Evolutionary conservation across 2,888 invertebrate genomes (phyloP), one percentile per base, ranked within the genome.

Genomic region (Mythimna albipuncta): DNA sequence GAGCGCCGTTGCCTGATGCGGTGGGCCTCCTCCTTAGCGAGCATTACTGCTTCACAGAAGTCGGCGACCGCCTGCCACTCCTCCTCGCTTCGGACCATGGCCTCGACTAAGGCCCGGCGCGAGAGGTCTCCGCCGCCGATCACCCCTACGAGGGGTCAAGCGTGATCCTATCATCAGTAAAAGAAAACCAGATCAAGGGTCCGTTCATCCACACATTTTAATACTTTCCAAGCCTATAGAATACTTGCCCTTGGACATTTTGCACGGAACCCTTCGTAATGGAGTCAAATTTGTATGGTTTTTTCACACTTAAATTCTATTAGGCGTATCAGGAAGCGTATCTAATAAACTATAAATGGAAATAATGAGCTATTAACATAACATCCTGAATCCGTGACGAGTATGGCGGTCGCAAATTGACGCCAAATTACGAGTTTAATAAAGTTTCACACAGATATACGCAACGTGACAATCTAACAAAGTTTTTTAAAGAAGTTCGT

Each of bases 301-400:
- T 44, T 35, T 63, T 44, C 6, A 47, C 44, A 47, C 59, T 55
- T 67, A 11, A 54, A 35, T 58, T 68, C 9, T 57, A 62, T 50
- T 54, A 44, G 41, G 38, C 50, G 55, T 54, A 50, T 55, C 68
- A 57, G 52, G 32, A 38, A 38, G 26, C 38, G 44, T 72, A 21
- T 67, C 35, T 77, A 77, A 76, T 76, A 6, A 62, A 59, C 38
- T 70, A 19, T 50, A 80, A 80, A 74, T 65, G 52, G 64, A 62
- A 52, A 47, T 47, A 47, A 47, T 47, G 47, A 47, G 47, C 38
- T 61, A 44, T 38, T 44, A 50, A 21, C 21, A 6, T 76, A 57
- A 78, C 73, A 80, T 82, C 65, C 79, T 73, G 73, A 67, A 69
- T 64, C 64, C 66, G 64, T 55, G 66, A 66, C 79, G 7, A 69